These are phyloP conservation scores for Cryptocephalus primarius DNA, from an alignment of 2,888 invertebrate genomes.

Conservation along the genomic window DNA sequence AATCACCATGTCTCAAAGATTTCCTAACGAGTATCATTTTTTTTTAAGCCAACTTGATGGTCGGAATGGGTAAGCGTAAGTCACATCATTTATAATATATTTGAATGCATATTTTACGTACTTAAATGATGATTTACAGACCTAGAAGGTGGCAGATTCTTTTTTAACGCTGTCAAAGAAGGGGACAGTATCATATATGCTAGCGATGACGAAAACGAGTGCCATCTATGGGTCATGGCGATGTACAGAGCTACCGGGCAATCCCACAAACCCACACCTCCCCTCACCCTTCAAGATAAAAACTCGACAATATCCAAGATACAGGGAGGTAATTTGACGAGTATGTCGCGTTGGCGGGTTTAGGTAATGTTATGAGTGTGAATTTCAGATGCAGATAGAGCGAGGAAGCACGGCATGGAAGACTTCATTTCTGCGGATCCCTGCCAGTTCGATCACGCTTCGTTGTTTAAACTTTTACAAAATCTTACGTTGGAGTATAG, in stretches of 20 bases:
- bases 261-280: slow-evolving; percentile 96
- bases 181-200: slow-evolving; percentile 96
- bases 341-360: not conserved
- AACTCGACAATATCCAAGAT: slow-evolving; percentile 77
- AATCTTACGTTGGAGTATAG: slow-evolving; percentile 89
- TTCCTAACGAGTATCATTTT: not conserved
- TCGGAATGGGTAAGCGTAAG: slow-evolving; percentile 71
- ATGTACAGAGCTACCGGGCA: slow-evolving; percentile 99
- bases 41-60: slow-evolving; percentile 76
- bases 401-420: slow-evolving; percentile 98
- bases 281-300: slow-evolving; percentile 65
- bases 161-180: slow-evolving; percentile 97
- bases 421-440: slow-evolving; percentile 99
- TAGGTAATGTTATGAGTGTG: not conserved
- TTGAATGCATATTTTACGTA: slow-evolving; percentile 9
- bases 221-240: slow-evolving; percentile 98
- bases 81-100: slow-evolving; percentile 20
- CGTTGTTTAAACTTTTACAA: slow-evolving; percentile 84
- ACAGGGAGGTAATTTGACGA: slow-evolving; percentile 63
- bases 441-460: slow-evolving; percentile 91
- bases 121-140: slow-evolving; percentile 44
- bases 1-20: no score
- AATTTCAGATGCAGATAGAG: slow-evolving; percentile 77
- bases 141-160: slow-evolving; percentile 85
- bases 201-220: slow-evolving; percentile 94